Conservation (phyloP, 2,888 invertebrate genomes). For the Sacculina carcini region DNA sequence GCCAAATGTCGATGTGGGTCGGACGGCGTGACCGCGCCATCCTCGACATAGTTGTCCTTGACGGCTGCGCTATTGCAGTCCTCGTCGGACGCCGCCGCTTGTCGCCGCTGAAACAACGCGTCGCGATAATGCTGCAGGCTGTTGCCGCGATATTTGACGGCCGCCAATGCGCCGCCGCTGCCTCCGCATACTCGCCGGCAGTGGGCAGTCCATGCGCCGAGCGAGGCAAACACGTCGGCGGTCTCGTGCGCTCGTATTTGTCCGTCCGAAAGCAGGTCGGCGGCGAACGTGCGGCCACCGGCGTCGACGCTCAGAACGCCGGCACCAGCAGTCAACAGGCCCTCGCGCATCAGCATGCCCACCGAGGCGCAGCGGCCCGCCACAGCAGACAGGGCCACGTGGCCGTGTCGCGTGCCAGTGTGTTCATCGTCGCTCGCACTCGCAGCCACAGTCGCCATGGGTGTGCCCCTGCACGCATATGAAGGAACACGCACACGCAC, state of each 20-base stretch:
- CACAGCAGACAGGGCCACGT: too few species aligned
- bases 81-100: too few species aligned
- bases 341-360: slow-evolving; percentile 58
- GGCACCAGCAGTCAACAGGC: slow-evolving; percentile 54
- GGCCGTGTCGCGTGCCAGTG: too few species aligned
- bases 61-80: too few species aligned
- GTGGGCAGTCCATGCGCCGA: slow-evolving; percentile 77
- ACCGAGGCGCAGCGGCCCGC: slow-evolving; percentile 31
- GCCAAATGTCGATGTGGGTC: too few species aligned
- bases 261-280: slow-evolving; percentile 56
- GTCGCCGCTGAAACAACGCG: slow-evolving; percentile 15
- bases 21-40: too few species aligned
- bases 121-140: slow-evolving; percentile 70
- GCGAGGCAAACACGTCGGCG: slow-evolving; percentile 59
- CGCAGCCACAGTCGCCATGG: too few species aligned
- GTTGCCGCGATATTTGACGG: slow-evolving; percentile 41
- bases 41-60: too few species aligned
- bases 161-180: slow-evolving; percentile 73
- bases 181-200: slow-evolving; percentile 72
- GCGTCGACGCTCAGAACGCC: slow-evolving; percentile 65
- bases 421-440: too few species aligned
- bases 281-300: slow-evolving; percentile 68
- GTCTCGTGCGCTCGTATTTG: slow-evolving; percentile 71
- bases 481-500: too few species aligned
- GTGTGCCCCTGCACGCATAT: too few species aligned